A percentile compares a stretch with the other conserved stretches of the same genome.
phyloP scores from a whole-genome alignment of 2,797 vertebrate species.

The Meda fulgida region DNA sequence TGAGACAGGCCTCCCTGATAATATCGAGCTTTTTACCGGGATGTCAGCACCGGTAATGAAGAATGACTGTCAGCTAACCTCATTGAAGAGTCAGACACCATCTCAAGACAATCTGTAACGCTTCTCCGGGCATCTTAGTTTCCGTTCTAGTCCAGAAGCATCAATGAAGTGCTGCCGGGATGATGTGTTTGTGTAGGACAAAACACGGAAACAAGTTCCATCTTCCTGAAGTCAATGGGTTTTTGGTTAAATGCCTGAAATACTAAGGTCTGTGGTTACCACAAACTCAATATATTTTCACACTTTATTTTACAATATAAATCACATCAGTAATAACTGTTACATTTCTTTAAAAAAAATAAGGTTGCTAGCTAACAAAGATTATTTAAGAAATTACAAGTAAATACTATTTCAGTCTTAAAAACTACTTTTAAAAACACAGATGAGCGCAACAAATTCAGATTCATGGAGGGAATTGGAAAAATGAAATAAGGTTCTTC shows the following conservation, averaged over 20 bases:
- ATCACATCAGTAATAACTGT: neutral
- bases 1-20: constrained; percentile 59
- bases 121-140: neutral
- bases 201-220: neutral
- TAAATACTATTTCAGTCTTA: neutral
- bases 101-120: constrained; percentile 29
- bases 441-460: too few species aligned
- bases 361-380: neutral
- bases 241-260: neutral
- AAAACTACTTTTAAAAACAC: too few species aligned
- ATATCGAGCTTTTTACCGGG: constrained; percentile 60
- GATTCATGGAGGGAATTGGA: too few species aligned
- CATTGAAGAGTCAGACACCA: constrained; percentile 37
- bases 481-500: too few species aligned
- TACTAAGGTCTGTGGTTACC: neutral
- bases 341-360: neutral
- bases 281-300: neutral
- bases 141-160: neutral
- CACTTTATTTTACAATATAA: neutral
- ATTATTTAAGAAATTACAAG: neutral
- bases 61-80: constrained; percentile 57
- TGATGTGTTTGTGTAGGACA: neutral
- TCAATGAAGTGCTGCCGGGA: neutral
- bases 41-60: constrained; percentile 61
- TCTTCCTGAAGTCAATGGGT: neutral